A percentile compares a stretch with the other conserved stretches of the same genome.
phyloP scores from a whole-genome alignment of 2,113 vertebrate species.

The Hepsetus odoe region DNA sequence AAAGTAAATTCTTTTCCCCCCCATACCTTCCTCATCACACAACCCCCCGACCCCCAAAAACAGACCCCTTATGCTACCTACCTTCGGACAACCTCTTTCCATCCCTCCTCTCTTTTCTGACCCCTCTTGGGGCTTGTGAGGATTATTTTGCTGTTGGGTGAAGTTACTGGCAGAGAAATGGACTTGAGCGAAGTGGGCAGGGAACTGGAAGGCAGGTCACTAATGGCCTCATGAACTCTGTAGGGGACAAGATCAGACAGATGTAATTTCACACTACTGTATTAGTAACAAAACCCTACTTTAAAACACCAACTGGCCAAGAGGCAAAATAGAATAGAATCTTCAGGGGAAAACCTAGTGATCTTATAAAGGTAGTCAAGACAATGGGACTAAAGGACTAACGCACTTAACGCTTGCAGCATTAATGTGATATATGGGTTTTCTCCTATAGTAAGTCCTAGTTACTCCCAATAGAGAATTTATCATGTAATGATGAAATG shows the following conservation, averaged over 20 bases:
- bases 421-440: background rate
- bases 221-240: conserved; percentile 84
- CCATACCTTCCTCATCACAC: no score
- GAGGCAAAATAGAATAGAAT: background rate
- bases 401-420: no score
- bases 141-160: conserved; percentile 92
- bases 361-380: background rate
- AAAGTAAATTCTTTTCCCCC: background rate
- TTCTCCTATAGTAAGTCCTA: background rate
- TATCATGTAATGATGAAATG: background rate
- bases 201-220: conserved; percentile 82
- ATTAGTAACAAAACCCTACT: background rate
- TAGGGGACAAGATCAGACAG: background rate
- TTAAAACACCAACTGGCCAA: background rate
- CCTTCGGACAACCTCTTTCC: conserved; percentile 98
- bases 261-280: background rate
- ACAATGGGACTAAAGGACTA: background rate
- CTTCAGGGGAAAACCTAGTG: no score
- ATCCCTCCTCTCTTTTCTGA: conserved; percentile 98
- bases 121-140: conserved; percentile 95
- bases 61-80: conserved; percentile 57
- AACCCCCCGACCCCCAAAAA: background rate
- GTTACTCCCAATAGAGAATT: background rate
- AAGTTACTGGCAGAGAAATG: conserved; percentile 87
- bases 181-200: conserved; percentile 86